Evolutionary conservation across 2,888 invertebrate species (phyloP), one percentile per base, ranked within the genome.

Genomic region (Scaptodrosophila latifasciaeformis): DNA sequence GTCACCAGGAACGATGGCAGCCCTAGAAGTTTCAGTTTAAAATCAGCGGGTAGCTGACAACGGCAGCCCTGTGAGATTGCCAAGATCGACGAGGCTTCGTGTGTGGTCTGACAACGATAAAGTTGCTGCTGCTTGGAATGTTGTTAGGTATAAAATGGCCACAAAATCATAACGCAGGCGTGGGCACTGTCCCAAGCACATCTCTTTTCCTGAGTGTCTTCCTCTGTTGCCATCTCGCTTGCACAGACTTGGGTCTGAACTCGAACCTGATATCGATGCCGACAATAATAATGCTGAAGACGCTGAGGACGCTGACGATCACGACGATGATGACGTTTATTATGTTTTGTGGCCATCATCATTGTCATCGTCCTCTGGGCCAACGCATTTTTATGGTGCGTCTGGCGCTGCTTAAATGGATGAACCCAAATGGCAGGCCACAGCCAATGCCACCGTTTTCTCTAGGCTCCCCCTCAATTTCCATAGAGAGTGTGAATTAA

Each of bases 81-180:
- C n/a, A n/a, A n/a, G n/a, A n/a, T n/a, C n/a, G n/a, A n/a, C n/a
- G n/a, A n/a, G n/a, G n/a, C n/a, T n/a, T n/a, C n/a, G n/a, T n/a
- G n/a, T n/a, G n/a, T n/a, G 40, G 12, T 34, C 62, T 61, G 57
- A 48, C 50, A 57, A 24, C 54, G 44, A 50, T 50, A 34, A 42
- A n/a, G 24, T 24, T 24, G 24, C 7, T 37, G 37, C 17, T 13
- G 37, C 10, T 17, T 72, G 72, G 72, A 72, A 72, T 72, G 72
- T 70, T 72, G 72, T 76, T 72, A 72, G 72, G 70, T 72, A 72
- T 72, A 72, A 72, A 72, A 72, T 80, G 78, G 80, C 78, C 72
- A 74, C 80, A 80, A 80, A 80, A 80, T 77, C 72, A 72, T 77
- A 80, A 77, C 75, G 77, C 72, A 67, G 74, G 80, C 72, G 81